phyloP scores from a whole-genome alignment of 2,113 vertebrate species.

The Cryptomyrus ogoouensis region DNA sequence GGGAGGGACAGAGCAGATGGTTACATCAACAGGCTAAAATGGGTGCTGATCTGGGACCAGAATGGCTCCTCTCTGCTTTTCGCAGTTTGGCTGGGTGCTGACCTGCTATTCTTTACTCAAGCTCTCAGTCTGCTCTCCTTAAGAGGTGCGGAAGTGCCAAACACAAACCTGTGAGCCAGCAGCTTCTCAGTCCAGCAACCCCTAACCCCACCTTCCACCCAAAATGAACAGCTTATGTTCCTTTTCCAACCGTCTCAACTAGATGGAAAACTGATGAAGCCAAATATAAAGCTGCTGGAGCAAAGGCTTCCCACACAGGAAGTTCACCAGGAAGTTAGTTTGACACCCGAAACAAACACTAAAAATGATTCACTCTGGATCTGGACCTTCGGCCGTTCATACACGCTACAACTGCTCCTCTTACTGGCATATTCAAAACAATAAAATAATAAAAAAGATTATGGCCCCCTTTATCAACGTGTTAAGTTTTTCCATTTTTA shows the following conservation, averaged over 20 bases:
- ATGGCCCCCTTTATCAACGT: neutral
- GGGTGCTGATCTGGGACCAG: neutral
- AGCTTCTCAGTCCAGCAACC: neutral
- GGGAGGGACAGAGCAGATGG: neutral
- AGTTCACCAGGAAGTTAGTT: neutral
- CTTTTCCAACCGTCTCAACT: neutral
- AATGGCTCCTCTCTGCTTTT: neutral
- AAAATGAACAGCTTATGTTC: too few relatives aligned
- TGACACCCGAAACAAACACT: neutral
- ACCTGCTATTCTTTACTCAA: neutral
- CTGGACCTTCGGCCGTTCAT: neutral
- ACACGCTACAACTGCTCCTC: neutral
- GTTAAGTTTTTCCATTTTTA: neutral
- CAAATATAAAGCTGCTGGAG: neutral
- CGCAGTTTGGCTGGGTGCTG: neutral
- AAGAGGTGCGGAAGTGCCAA: neutral
- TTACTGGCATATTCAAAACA: neutral
- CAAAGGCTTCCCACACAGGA: neutral
- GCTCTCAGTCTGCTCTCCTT: too few relatives aligned
- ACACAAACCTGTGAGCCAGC: neutral
- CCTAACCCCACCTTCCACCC: neutral
- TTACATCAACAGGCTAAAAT: neutral
- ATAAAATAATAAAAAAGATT: neutral
- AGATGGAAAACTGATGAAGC: neutral
- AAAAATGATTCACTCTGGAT: neutral